phyloP scores from a whole-genome alignment of 2,113 vertebrate genomes.

The Edolisoma coerulescens region DNA sequence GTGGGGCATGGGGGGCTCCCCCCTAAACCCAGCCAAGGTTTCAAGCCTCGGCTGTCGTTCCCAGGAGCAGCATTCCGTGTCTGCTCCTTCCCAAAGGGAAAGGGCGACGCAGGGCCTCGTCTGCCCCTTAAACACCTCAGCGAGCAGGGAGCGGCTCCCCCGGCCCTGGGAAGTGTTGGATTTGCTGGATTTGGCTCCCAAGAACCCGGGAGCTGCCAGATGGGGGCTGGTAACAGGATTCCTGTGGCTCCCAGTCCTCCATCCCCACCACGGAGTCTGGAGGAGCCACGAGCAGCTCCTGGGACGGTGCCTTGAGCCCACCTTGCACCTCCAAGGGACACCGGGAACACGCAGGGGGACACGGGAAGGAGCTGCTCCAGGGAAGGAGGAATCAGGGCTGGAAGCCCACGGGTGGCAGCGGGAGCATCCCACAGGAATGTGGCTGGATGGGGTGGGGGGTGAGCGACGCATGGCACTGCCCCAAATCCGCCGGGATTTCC shows the following conservation, averaged over 20 bases:
- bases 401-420: accelerated
- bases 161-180: neutral
- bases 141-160: accelerated
- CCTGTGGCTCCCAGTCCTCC: accelerated
- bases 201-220: neutral
- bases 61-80: accelerated
- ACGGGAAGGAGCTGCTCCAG: accelerated
- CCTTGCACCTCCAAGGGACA: neutral
- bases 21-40: accelerated
- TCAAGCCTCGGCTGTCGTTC: neutral
- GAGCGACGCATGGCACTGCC: accelerated
- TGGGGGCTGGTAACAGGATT: neutral
- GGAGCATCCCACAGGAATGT: neutral
- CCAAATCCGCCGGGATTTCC: neutral
- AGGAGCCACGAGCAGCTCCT: neutral
- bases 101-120: accelerated
- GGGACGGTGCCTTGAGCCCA: accelerated
- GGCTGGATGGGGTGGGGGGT: neutral
- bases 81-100: neutral
- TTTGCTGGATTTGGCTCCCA: neutral
- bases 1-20: accelerated
- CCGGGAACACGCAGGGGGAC: accelerated
- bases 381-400: neutral
- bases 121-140: neutral
- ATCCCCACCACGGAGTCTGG: accelerated